These are phyloP conservation scores for Oncopodura yosiiana DNA, from an alignment of 1,140 invertebrate genomes.

Conservation along the genomic window DNA sequence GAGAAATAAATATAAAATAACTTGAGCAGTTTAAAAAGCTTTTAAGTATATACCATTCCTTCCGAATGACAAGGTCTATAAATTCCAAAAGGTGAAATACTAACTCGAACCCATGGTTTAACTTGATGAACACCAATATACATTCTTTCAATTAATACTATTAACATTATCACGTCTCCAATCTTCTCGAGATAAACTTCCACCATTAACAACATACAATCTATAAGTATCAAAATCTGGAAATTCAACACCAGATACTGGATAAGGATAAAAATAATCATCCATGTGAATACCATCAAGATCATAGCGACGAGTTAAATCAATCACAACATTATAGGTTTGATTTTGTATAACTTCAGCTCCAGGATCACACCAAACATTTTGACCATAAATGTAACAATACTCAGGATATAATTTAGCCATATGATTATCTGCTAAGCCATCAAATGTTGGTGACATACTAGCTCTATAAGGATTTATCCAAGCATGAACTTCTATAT, in stretches of 20 bases:
- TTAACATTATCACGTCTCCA: conserved; percentile 34
- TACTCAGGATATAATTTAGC: conserved; percentile 19
- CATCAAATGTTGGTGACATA: conserved; percentile 1
- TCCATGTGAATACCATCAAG: conserved; percentile 34
- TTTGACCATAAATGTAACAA: conserved; percentile 22
- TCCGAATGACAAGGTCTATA: conserved; percentile 21
- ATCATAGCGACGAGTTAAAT: conserved; percentile 25
- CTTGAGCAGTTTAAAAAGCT: too few species aligned
- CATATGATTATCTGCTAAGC: conserved; percentile 28
- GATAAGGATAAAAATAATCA: conserved; percentile 34
- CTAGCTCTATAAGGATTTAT: conserved; percentile 32
- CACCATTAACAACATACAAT: conserved; percentile 10
- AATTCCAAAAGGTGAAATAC: conserved; percentile 32
- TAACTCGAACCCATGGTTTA: conserved; percentile 26
- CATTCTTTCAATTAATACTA: conserved; percentile 15
- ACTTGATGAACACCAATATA: conserved; percentile 17
- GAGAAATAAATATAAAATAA: too few species aligned
- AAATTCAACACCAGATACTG: conserved; percentile 16
- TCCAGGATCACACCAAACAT: conserved; percentile 32
- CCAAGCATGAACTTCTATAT: conserved; percentile 32
- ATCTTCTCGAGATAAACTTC: conserved; percentile 10
- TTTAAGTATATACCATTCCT: conserved; percentile 25
- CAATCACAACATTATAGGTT: conserved; percentile 20
- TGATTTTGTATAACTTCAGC: conserved; percentile 18
- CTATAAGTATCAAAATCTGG: conserved; percentile 22